A percentile compares a stretch with the other conserved stretches of the same genome.
Evolutionary conservation across 2,113 vertebrate genomes (phyloP).

Genomic region (Lepidothrix coronata): DNA sequence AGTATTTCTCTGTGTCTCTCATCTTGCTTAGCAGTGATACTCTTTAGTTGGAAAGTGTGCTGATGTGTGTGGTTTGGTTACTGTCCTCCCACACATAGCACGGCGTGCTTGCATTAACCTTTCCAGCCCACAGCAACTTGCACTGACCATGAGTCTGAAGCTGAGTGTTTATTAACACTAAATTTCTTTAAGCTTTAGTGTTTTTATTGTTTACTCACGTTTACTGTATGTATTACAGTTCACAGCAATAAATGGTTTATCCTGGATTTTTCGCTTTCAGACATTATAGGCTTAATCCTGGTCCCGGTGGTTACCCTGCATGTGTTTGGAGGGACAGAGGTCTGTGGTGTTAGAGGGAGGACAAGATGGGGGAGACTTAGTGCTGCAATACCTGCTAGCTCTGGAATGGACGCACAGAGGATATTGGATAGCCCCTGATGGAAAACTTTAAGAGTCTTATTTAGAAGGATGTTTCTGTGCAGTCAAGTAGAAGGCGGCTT

Average conservation of each 20-base stretch:
- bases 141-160: background rate
- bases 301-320: accelerated
- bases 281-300: background rate
- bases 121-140: background rate
- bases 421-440: background rate
- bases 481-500: background rate
- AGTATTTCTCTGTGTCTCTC: background rate
- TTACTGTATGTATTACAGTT: background rate
- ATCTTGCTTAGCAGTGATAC: background rate
- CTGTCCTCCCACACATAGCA: background rate
- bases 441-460: background rate
- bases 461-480: background rate
- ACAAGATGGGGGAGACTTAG: background rate
- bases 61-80: background rate
- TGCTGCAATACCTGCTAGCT: background rate
- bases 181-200: background rate
- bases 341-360: background rate
- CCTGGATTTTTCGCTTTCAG: background rate
- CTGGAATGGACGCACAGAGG: background rate
- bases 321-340: background rate
- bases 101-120: background rate
- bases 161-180: background rate
- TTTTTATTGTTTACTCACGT: background rate
- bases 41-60: background rate
- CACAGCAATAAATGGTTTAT: background rate